phyloP scores from a whole-genome alignment of 2,113 vertebrate genomes.

The Nothocercus julius region DNA sequence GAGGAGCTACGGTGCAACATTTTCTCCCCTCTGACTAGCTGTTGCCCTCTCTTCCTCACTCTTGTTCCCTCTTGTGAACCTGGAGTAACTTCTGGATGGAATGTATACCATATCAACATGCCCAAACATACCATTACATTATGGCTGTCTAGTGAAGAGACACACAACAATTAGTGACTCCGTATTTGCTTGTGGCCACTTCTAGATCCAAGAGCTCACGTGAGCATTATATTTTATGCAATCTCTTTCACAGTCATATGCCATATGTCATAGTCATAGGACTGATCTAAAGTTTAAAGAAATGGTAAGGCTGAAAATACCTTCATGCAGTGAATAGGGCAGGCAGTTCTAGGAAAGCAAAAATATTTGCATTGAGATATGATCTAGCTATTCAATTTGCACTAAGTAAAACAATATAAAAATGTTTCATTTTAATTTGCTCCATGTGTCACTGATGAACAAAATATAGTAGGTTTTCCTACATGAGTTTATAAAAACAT shows the following conservation, averaged over 20 bases:
- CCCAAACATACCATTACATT: not conserved
- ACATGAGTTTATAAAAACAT: slow-evolving; percentile 51
- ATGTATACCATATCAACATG: not conserved
- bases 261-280: not conserved
- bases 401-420: slow-evolving; percentile 59
- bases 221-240: not conserved
- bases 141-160: not conserved
- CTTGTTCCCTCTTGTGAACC: not conserved
- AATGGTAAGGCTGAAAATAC: not conserved
- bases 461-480: slow-evolving; percentile 53
- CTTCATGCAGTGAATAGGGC: not conserved
- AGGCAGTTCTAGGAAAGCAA: not conserved
- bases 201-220: not conserved
- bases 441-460: slow-evolving; percentile 49
- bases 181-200: not conserved
- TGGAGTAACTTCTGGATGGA: not conserved
- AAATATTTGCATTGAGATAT: slow-evolving; percentile 58
- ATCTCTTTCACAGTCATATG: not conserved
- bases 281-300: not conserved
- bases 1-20: not conserved
- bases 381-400: slow-evolving; percentile 61
- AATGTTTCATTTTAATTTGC: slow-evolving; percentile 57
- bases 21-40: not conserved
- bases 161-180: not conserved
- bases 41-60: not conserved